phyloP scores from a whole-genome alignment of 2,113 vertebrate species.

The Gymnocephalus cernua region DNA sequence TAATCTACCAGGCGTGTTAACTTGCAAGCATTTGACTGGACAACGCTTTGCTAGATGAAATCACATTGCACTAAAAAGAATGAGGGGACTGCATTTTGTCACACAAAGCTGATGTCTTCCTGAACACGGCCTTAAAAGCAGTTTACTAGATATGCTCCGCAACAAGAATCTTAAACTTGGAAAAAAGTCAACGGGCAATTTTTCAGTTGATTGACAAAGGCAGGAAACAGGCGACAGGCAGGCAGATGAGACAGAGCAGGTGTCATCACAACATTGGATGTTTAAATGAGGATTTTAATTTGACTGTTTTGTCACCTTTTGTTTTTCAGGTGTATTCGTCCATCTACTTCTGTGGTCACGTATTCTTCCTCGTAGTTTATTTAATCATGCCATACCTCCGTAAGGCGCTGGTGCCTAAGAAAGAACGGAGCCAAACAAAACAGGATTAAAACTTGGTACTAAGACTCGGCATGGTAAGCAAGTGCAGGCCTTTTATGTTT shows the following conservation, averaged over 20 bases:
- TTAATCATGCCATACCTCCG: conserved; percentile 89
- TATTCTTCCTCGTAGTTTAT: conserved; percentile 88
- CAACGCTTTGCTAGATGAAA: background rate
- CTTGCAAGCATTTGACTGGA: background rate
- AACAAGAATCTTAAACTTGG: background rate
- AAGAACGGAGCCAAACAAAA: conserved; percentile 73
- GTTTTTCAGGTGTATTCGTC: conserved; percentile 92
- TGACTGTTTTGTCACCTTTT: conserved; percentile 10
- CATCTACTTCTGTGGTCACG: conserved; percentile 92
- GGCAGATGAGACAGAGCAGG: background rate
- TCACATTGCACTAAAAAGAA: no score
- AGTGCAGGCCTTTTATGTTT: background rate
- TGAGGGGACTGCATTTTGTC: no score
- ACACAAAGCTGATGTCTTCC: background rate
- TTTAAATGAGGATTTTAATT: background rate
- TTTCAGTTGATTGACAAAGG: background rate
- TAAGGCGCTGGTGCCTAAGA: conserved; percentile 90
- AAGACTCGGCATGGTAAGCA: conserved; percentile 59
- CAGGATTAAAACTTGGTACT: conserved; percentile 73
- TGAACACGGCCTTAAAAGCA: background rate
- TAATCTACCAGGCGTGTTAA: background rate
- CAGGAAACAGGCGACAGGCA: background rate
- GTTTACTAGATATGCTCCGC: background rate
- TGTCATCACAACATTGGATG: background rate
- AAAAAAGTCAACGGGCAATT: background rate